phyloP scores from a whole-genome alignment of 2,113 vertebrate species.

The Speoplatyrhinus poulsoni region DNA sequence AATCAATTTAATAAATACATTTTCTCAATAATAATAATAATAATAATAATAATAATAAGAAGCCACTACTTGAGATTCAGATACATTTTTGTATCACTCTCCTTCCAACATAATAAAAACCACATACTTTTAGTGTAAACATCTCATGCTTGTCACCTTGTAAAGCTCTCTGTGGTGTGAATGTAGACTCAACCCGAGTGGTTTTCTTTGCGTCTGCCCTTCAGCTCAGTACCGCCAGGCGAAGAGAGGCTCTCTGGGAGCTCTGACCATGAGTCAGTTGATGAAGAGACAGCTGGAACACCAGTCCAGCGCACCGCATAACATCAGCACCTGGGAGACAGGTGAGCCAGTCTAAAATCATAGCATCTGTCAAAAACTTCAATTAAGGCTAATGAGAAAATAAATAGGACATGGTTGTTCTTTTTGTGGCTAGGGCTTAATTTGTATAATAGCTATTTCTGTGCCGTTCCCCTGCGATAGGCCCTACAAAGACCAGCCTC shows the following conservation, averaged over 20 bases:
- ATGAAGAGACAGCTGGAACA: slow-evolving; percentile 99
- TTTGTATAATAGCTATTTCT: not conserved
- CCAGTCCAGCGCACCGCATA: slow-evolving; percentile 96
- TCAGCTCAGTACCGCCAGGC: slow-evolving; percentile 96
- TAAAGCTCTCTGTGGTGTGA: not conserved
- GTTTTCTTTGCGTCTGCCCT: slow-evolving; percentile 48
- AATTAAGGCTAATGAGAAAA: not conserved
- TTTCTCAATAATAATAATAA: not conserved
- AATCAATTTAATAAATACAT: not conserved
- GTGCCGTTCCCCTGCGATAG: slow-evolving; percentile 58
- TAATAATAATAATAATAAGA: not conserved
- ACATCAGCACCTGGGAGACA: slow-evolving; percentile 97
- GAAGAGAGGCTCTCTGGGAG: slow-evolving; percentile 96
- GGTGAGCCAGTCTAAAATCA: slow-evolving; percentile 73
- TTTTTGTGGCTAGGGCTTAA: not conserved
- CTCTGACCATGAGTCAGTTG: slow-evolving; percentile 96
- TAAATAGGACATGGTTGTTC: not conserved
- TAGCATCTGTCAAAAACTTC: not conserved
- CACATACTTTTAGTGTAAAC: slow-evolving; percentile 18
- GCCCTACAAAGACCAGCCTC: slow-evolving; percentile 93
- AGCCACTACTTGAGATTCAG: not conserved
- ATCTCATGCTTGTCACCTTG: slow-evolving; percentile 16
- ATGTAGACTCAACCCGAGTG: slow-evolving; percentile 10
- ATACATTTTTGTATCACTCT: slow-evolving; percentile 10
- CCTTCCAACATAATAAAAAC: slow-evolving; percentile 1